Conservation (phyloP, 2,888 invertebrate genomes). For the Strigamia transsilvanica region DNA sequence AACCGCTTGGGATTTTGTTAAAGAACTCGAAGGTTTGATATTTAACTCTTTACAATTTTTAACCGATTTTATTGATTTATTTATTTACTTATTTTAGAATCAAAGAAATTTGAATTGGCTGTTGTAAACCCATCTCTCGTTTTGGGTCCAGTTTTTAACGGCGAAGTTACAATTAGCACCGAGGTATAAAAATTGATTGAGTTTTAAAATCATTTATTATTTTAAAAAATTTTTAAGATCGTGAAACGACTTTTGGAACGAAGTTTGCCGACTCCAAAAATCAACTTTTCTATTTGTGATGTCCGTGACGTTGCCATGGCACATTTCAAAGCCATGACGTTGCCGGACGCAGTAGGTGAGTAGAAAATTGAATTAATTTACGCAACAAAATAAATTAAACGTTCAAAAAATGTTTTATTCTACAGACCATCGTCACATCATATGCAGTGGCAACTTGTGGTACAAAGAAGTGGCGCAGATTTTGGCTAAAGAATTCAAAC, state of each 20-base stretch:
- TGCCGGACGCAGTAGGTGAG: slow-evolving; percentile 65
- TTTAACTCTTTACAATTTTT: slow-evolving; percentile 32
- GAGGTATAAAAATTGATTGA: slow-evolving; percentile 50
- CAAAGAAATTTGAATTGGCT: slow-evolving; percentile 66
- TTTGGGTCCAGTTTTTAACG: slow-evolving; percentile 65
- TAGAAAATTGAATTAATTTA: not conserved
- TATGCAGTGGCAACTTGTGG: slow-evolving; percentile 65
- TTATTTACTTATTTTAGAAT: slow-evolving; percentile 57
- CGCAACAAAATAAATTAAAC: not conserved
- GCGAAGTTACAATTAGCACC: slow-evolving; percentile 57
- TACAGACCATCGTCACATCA: slow-evolving; percentile 63
- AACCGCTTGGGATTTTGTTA: slow-evolving; percentile 69
- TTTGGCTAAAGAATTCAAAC: slow-evolving; percentile 66
- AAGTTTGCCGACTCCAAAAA: slow-evolving; percentile 64
- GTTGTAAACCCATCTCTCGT: slow-evolving; percentile 68
- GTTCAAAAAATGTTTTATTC: not conserved
- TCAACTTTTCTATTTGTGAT: slow-evolving; percentile 66
- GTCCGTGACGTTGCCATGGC: slow-evolving; percentile 68
- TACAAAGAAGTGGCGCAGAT: slow-evolving; percentile 66
- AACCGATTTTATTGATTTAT: not conserved
- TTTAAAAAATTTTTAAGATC: slow-evolving; percentile 57
- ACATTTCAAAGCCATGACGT: slow-evolving; percentile 67
- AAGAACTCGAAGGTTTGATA: slow-evolving; percentile 63
- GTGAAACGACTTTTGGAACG: slow-evolving; percentile 60
- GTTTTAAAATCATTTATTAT: not conserved